Evolutionary conservation across 2,797 vertebrate species (phyloP), one percentile per base, ranked within the genome.

Genomic region (Rhabdomys pumilio): DNA sequence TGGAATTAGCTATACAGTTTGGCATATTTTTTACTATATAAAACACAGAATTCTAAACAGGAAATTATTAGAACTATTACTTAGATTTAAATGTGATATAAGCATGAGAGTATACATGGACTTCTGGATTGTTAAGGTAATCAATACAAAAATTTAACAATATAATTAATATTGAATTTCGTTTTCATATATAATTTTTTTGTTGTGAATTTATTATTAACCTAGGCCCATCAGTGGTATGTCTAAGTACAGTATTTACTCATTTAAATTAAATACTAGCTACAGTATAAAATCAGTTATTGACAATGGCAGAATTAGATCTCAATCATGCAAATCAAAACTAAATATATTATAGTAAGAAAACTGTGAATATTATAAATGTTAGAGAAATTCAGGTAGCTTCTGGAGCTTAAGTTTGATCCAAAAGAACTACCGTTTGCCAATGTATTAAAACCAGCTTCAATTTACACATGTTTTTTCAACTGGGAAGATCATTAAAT

Each of bases 381-480:
- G 3, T 53, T 10, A 26, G 12, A 77, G 47, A 92, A 91, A 72
- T 12, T n/a, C 1, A 1, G 0, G 19, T 9, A 75, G 0, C 72
- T 90, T 24, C 0, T 6, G 34, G 63, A 6, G 11, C 6, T 87
- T 65, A 38, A 63, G 10, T 57, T 6, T 90, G 6, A 73, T 65
- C 2, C 6, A 88, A 41, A 47, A 41, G 34, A 59, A 59, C 26
- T 79, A 1, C n/a, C 19, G 83, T 93, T 90, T 88, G 41, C 12
- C 12, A 76, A 65, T 57, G 6, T 34, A 53, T 17, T 12, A 26
- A 93, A 11, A 34, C 14, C 2, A 65, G 19, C 67, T 85, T 88
- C 44, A 92, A 84, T 85, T 94, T 95, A 59, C 22, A 90, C 26
- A 88, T 80, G 31, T 82, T 11, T 50, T 94, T 38, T 90, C 4